Evolutionary conservation across 2,888 invertebrate species (phyloP), one percentile per base, ranked within the genome.

Genomic region (Eristalis tenax): DNA sequence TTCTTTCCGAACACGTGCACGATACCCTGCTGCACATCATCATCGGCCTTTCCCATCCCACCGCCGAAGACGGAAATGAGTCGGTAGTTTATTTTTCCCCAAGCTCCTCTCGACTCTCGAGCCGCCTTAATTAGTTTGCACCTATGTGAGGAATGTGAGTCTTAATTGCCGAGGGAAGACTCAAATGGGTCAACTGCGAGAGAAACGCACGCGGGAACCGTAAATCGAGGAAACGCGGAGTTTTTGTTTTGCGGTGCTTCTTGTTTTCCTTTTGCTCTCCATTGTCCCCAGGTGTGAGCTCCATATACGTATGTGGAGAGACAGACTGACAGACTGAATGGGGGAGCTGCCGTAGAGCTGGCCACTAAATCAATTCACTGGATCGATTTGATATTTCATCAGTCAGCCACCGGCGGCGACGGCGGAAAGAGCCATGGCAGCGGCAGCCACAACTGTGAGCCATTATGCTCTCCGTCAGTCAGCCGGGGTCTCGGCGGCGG

Each of bases 361-460:
- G 87, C 61, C 86, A 86, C 78, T 87, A 87, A 87, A 87, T 87
- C 87, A 87, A 87, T 83, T 87, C 87, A 83, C 75, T 83, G 83
- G 83, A 87, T 87, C 83, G 83, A 83, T 87, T 83, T 87, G 87
- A 87, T 87, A 83, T 87, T 87, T 83, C 87, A 87, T 87, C 87
- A 87, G 87, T 87, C 87, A 87, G 87, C 87, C 83, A 79, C 79
- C 83, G 73, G 79, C 79, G 65, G 82, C 65, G 32, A 32, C 32
- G 32, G 10, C 32, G 40, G 81, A 73, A 70, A 50, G 76, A 50
- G 76, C 32, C 61, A 63, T 64, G 38, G 70, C 61, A 66, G 50
- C 63, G 56, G 56, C 70, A 78, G 78, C 57, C 40, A 64, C 65
- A 65, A 61, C 50, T 57, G 59, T 63, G 63, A 86, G 65, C 83